These are phyloP conservation scores for Leptocoma aspasia DNA, from an alignment of 2,113 vertebrate genomes.

Conservation along the genomic window DNA sequence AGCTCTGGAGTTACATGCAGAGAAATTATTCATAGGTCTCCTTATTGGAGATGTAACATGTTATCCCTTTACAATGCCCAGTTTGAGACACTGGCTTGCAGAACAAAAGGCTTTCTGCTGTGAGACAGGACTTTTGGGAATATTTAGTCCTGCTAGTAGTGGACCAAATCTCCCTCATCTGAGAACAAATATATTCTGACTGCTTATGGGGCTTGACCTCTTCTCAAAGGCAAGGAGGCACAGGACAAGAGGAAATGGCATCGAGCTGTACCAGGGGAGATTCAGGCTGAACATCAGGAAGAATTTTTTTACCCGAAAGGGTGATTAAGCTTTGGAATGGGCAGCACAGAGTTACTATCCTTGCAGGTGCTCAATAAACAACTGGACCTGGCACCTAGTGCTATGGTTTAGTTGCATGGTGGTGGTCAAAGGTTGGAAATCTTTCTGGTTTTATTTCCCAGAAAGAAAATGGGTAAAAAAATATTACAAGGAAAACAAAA, in stretches of 20 bases:
- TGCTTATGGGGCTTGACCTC: fast-evolving
- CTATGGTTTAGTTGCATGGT: neutral
- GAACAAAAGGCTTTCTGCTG: neutral
- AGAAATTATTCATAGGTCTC: neutral
- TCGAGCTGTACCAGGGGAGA: neutral
- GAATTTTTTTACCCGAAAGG: neutral
- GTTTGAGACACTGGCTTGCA: neutral
- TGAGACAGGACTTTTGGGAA: neutral
- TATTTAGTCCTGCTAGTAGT: neutral
- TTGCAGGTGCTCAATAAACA: neutral
- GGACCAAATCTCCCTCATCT: neutral
- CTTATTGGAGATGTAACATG: neutral
- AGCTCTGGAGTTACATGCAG: neutral
- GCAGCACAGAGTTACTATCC: neutral
- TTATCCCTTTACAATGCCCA: neutral
- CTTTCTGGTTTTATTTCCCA: neutral
- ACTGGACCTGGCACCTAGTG: fast-evolving
- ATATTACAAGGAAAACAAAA: neutral
- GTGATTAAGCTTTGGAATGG: neutral
- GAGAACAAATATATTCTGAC: neutral
- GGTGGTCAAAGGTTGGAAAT: neutral
- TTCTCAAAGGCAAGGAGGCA: neutral
- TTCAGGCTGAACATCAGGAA: neutral
- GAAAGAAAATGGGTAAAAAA: neutral
- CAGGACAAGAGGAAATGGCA: neutral